Conservation (phyloP, 2,113 vertebrate genomes). For the Cephalopterus ornatus region DNA sequence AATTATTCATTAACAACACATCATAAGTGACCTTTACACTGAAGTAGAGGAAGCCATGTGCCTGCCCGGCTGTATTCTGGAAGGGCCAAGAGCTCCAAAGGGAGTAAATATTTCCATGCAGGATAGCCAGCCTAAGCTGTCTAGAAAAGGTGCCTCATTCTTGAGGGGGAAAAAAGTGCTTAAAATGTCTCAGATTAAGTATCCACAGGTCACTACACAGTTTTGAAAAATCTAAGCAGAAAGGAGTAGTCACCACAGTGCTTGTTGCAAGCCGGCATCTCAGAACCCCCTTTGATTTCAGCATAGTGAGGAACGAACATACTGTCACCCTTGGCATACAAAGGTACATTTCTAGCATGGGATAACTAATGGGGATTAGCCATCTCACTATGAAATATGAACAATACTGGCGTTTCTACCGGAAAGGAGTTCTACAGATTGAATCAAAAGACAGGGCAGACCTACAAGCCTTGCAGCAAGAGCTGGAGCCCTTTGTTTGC, state of each 20-base stretch:
- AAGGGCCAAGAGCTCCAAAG: background rate
- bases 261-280: background rate
- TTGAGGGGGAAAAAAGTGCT: background rate
- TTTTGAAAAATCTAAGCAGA: background rate
- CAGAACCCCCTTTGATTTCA: background rate
- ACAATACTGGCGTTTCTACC: background rate
- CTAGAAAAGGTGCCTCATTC: background rate
- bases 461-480: background rate
- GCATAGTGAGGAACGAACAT: background rate
- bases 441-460: background rate
- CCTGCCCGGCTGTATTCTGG: background rate
- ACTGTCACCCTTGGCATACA: background rate
- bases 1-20: constrained; percentile 53
- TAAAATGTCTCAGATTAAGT: background rate
- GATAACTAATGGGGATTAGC: background rate
- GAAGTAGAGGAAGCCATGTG: background rate
- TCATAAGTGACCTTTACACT: constrained; percentile 20
- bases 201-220: background rate
- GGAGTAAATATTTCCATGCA: background rate
- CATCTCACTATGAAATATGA: background rate
- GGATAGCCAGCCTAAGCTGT: background rate
- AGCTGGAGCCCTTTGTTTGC: background rate
- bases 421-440: background rate
- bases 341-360: background rate
- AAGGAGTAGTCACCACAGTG: background rate